Base-by-base conservation (phyloP, 2,888 invertebrate species). In the Punctoribates punctum region DNA sequence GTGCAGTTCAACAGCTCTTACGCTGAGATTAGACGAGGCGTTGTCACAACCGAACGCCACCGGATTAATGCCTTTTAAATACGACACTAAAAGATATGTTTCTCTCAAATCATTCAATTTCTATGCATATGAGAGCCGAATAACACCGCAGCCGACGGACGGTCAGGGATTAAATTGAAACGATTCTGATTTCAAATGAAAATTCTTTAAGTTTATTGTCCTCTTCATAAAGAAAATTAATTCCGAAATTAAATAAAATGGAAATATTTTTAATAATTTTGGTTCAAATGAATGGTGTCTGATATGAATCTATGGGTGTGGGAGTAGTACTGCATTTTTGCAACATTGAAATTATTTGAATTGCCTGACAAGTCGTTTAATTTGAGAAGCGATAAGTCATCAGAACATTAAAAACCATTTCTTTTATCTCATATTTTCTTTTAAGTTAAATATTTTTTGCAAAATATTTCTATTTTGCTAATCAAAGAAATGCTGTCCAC, bases 251-350 rank as follows among this genome's bases (percentile, higher is more conserved):
- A 48, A 15, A 48, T 23, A 54, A 6, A 54, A 20, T 54, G 4
- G 23, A 17, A 48, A 48, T 17, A 15, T 17, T 6, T 4, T 17
- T 11, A 17, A 3, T 11, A 48, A 11, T 48, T 48, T 15, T 48
- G 17, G 13, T 48, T 48, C 15, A 65, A 42, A 67, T 67, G 38
- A 67, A 67, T 67, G 34, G 67, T 13, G 17, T 6, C 23, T 42
- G 38, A 67, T 67, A 67, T 67, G 38, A 67, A 67, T 38, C 42
- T 67, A 67, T 67, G 67, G 67, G 67, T 29, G 67, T 67, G 67
- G 67, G 67, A 67, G 67, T 67, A 62, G 8, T 17, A 62, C 62
- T 62, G 8, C 2, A 23, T 15, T 27, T 29, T 27, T 11, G 13
- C 2, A 27, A 27, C 4, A 29, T 15, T 27, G 29, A 62, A 62